Evolutionary conservation across 1,140 invertebrate species (phyloP), one percentile per base, ranked within the genome.

Genomic region (Drosophila elegans): DNA sequence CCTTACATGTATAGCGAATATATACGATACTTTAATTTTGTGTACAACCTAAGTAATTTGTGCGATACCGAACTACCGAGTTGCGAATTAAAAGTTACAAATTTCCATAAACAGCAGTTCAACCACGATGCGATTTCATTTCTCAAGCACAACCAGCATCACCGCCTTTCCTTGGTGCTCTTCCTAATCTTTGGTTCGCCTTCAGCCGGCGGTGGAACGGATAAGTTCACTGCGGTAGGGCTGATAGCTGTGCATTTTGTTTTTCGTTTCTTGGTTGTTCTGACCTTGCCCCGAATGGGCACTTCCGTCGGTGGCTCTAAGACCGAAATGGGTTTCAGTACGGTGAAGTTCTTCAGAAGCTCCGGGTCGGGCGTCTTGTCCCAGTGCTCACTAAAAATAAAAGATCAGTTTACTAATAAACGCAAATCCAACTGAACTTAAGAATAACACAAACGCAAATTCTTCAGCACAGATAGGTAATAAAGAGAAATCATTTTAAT

Each of bases 51-150:
- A 68, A 78, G 79, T 73, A 59, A 57, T 64, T 81, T 85, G 74
- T 85, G 84, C 63, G 51, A 80, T 81, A 74, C 54, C 74, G 69
- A 51, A 51, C 60, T 73, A 73, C 55, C 55, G 54, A 56, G 57
- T 73, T 81, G 72, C 77, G 59, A 85, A 85, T 85, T 85, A 85
- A 85, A 84, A 12, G 46, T 32, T 68, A 56, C 75, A 60, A 78
- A 74, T 76, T 68, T 75, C 57, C 36, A 83, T 68, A 77, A 61
- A 48, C 32, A 5, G 5, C 2, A 16, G n/a, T 16, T 4, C 42
- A 36, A 10, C 32, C 29, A 52, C 44, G 12, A 9, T 53, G 34
- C 4, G 27, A 34, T 63, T 16, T 4, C 27, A 6, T 34, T 25
- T 51, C 25, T 29, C 41, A 13, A 41, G 4, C 32, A 34, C 10